A percentile compares a stretch with the other conserved stretches of the same genome.
Evolutionary conservation across 2,113 vertebrate genomes (phyloP).

Genomic region (Proteles cristata): DNA sequence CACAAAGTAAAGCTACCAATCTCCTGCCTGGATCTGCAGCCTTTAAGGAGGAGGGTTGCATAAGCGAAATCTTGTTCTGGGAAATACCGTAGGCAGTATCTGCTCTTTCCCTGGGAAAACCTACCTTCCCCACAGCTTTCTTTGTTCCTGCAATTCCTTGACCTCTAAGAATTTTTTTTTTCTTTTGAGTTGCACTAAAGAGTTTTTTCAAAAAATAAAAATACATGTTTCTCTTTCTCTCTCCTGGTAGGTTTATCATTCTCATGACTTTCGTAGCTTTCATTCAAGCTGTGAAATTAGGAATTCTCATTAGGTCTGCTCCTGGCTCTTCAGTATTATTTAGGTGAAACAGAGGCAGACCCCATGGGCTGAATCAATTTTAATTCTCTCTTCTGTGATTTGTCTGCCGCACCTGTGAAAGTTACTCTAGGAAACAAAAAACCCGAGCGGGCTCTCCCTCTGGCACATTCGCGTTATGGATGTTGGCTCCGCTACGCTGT

Average conservation of each 20-base stretch:
- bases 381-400: conserved; percentile 75
- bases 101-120: not conserved
- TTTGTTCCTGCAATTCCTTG: conserved; percentile 51
- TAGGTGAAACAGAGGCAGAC: conserved; percentile 59
- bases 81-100: not conserved
- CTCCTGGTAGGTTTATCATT: conserved; percentile 73
- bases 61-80: not conserved
- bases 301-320: conserved; percentile 75
- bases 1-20: conserved; percentile 42
- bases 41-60: conserved; percentile 58
- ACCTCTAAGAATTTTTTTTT: conserved; percentile 71
- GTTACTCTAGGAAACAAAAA: conserved; percentile 47
- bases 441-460: not conserved
- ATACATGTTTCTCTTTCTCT: conserved; percentile 38
- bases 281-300: conserved; percentile 67
- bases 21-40: not conserved
- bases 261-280: conserved; percentile 71
- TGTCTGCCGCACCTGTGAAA: conserved; percentile 68
- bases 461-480: conserved; percentile 39
- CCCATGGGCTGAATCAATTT: conserved; percentile 76
- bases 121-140: not conserved
- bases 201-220: conserved; percentile 66
- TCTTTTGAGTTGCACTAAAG: conserved; percentile 51
- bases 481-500: not conserved
- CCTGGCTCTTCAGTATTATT: conserved; percentile 71